phyloP scores from a whole-genome alignment of 2,113 vertebrate genomes.

The Hassar affinis region DNA sequence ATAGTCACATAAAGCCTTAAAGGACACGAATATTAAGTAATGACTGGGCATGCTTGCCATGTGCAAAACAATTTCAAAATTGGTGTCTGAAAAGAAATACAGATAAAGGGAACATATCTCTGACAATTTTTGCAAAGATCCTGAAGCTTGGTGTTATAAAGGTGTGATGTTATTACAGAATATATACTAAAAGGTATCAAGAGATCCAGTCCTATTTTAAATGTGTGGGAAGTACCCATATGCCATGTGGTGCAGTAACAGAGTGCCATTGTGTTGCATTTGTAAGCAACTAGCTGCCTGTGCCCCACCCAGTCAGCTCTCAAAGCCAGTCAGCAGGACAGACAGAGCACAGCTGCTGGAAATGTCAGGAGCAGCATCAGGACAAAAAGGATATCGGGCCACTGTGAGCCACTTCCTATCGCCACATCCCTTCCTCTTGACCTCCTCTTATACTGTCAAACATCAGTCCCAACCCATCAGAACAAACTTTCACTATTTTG shows the following conservation, averaged over 20 bases:
- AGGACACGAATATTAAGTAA: background rate
- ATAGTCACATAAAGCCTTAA: background rate
- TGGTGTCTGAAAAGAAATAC: background rate
- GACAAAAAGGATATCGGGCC: conserved; percentile 69
- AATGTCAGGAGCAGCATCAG: conserved; percentile 56
- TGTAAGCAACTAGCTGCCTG: conserved; percentile 46
- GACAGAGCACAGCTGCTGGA: conserved; percentile 65
- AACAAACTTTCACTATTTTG: conserved; percentile 62
- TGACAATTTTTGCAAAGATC: background rate
- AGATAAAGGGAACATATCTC: background rate
- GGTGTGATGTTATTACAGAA: background rate
- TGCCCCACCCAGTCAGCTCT: conserved; percentile 48
- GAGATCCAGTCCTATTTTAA: background rate
- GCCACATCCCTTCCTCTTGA: conserved; percentile 63
- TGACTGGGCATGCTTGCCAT: background rate
- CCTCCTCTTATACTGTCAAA: conserved; percentile 63
- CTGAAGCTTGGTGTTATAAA: background rate
- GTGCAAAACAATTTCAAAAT: background rate
- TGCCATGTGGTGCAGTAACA: conserved; percentile 46
- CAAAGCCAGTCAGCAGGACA: conserved; percentile 45
- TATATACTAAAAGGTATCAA: background rate
- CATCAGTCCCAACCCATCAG: conserved; percentile 67
- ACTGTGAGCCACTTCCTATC: conserved; percentile 71
- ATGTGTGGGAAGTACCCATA: conserved; percentile 37
- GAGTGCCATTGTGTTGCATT: conserved; percentile 46